These are phyloP conservation scores for Gouania willdenowi DNA, from an alignment of 2,797 vertebrate genomes.

Conservation along the genomic window DNA sequence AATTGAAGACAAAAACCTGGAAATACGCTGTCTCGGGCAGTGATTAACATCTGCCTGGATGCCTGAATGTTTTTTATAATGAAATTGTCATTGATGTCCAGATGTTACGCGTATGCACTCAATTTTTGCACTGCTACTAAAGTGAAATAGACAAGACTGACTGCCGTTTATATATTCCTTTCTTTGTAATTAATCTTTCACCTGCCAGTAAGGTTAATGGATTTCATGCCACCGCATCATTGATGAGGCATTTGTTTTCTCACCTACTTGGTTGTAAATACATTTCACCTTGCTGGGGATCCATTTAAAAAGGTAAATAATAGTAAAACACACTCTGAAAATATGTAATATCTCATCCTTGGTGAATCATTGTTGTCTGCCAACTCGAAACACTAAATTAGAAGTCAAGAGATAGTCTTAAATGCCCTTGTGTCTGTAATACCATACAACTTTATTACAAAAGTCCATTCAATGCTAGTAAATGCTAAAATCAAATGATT, in stretches of 20 bases:
- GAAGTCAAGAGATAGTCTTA: too few species aligned
- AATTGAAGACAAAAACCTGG: constrained; percentile 22
- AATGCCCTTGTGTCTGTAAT: too few species aligned
- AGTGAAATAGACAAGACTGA: constrained; percentile 49
- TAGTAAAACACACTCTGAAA: not conserved
- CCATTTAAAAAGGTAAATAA: constrained; percentile 4
- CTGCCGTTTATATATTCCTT: constrained; percentile 52
- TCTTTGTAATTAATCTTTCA: constrained; percentile 57
- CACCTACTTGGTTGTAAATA: constrained; percentile 38
- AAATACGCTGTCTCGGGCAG: constrained; percentile 18
- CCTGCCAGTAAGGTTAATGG: constrained; percentile 58
- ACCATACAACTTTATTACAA: too few species aligned
- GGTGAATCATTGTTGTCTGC: not conserved
- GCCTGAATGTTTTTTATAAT: constrained; percentile 39
- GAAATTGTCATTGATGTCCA: constrained; percentile 42
- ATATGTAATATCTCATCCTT: too few species aligned
- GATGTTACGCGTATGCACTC: constrained; percentile 45
- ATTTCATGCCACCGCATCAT: constrained; percentile 66
- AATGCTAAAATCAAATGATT: too few species aligned
- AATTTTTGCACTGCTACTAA: constrained; percentile 60
- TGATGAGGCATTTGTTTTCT: constrained; percentile 45
- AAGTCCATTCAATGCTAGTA: too few species aligned
- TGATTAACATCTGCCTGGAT: constrained; percentile 61
- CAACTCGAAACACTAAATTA: too few species aligned
- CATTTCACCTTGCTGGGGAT: not conserved